Percentiles rank a stretch among this genome's conserved stretches.
Evolutionary conservation across 2,113 vertebrate species (phyloP).

Genomic region (Phrynosoma blainvillii): DNA sequence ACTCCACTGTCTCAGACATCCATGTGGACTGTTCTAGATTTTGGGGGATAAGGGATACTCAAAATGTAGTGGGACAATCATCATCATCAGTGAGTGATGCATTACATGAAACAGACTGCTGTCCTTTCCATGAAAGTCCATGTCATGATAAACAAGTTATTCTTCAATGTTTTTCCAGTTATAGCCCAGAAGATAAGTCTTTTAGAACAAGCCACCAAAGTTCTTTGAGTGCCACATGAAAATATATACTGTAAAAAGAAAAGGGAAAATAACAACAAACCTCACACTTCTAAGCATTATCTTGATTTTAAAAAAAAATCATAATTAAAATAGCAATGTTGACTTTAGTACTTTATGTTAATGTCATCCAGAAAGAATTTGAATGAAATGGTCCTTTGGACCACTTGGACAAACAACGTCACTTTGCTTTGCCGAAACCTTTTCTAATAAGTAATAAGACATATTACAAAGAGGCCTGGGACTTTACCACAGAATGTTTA

Average conservation of each 20-base stretch:
- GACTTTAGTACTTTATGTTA: neutral
- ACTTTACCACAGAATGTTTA: constrained; percentile 8
- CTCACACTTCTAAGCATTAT: neutral
- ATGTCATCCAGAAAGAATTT: neutral
- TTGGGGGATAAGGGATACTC: too few species aligned
- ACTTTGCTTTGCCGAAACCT: neutral
- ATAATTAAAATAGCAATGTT: neutral
- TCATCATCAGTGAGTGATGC: neutral
- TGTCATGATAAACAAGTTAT: neutral
- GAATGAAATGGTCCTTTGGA: neutral
- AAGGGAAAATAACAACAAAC: neutral
- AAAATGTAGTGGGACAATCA: too few species aligned
- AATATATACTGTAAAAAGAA: neutral
- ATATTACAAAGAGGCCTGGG: neutral
- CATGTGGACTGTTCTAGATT: too few species aligned
- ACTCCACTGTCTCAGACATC: too few species aligned
- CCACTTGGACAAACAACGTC: neutral
- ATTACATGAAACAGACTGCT: neutral
- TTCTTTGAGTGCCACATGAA: neutral
- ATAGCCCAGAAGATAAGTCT: neutral
- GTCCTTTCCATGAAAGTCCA: neutral
- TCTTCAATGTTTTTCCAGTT: neutral
- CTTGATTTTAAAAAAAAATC: neutral
- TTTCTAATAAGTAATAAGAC: neutral
- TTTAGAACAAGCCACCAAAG: neutral